Conservation (phyloP, 2,797 vertebrate species). For the Darevskia nairensis region DNA sequence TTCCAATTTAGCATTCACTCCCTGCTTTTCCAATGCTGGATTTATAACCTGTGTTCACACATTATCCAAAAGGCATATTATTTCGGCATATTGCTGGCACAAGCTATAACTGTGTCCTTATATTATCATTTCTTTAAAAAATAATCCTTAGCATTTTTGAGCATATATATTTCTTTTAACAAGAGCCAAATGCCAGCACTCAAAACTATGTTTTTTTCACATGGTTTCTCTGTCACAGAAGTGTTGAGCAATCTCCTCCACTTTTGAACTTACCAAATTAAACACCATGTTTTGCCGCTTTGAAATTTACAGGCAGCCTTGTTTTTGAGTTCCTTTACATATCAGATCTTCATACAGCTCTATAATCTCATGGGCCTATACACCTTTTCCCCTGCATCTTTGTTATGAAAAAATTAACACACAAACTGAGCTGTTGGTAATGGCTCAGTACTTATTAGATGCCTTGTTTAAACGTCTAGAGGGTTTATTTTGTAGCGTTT, state of each 20-base stretch:
- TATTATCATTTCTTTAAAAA: neutral
- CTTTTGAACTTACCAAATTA: constrained; percentile 57
- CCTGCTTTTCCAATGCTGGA: too few species aligned
- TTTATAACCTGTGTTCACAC: too few species aligned
- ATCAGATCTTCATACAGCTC: constrained; percentile 21
- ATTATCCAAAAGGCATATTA: too few species aligned
- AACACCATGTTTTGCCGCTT: constrained; percentile 31
- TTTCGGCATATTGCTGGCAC: neutral
- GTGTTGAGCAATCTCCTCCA: neutral
- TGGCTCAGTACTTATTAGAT: constrained; percentile 41
- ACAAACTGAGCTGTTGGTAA: neutral
- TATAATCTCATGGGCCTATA: constrained; percentile 28
- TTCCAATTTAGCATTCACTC: too few species aligned
- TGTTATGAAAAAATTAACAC: neutral
- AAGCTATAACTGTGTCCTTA: neutral
- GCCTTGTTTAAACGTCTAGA: constrained; percentile 46
- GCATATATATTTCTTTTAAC: neutral
- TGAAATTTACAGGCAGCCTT: constrained; percentile 45
- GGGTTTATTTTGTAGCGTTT: constrained; percentile 18
- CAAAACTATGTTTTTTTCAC: neutral
- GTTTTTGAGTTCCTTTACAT: constrained; percentile 43
- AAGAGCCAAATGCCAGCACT: accelerated
- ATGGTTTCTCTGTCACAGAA: constrained; percentile 6
- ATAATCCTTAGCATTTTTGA: neutral
- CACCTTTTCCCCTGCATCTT: neutral